These are phyloP conservation scores for Lordiphosa clarofinis DNA, from an alignment of 1,140 invertebrate genomes.

Conservation along the genomic window DNA sequence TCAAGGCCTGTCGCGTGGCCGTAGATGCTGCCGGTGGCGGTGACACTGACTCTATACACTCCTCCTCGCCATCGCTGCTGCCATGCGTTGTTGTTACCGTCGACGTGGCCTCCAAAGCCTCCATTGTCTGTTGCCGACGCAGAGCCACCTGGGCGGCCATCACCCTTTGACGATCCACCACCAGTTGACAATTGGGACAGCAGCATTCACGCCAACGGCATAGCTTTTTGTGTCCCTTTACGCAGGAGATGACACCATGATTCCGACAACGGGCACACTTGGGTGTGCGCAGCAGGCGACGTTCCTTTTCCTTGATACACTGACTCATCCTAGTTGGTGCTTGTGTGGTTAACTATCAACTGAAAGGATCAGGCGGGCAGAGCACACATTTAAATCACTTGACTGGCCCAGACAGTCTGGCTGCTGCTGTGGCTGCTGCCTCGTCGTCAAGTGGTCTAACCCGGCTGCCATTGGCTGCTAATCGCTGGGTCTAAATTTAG, in stretches of 20 bases:
- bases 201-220: conserved; percentile 90
- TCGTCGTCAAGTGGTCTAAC: conserved; percentile 56
- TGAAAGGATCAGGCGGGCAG: conserved; percentile 41
- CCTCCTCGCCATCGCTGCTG: conserved; percentile 48
- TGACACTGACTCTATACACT: conserved; percentile 14
- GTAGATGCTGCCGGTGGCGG: conserved; percentile 14
- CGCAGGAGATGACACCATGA: conserved; percentile 92
- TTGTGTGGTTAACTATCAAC: conserved; percentile 30
- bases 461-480: conserved; percentile 67
- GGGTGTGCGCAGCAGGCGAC: conserved; percentile 84
- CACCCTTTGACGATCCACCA: conserved; percentile 91
- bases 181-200: conserved; percentile 92
- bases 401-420: conserved; percentile 47
- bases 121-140: conserved; percentile 84
- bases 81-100: background rate
- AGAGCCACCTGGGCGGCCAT: conserved; percentile 93
- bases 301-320: conserved; percentile 37
- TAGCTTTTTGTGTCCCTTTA: conserved; percentile 92
- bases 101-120: conserved; percentile 47
- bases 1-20: conserved; percentile 80
- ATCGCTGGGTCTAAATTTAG: conserved; percentile 65
- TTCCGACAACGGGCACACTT: conserved; percentile 94
- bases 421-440: conserved; percentile 14
- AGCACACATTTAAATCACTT: conserved; percentile 44
- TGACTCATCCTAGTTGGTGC: conserved; percentile 10